Conservation (phyloP, 1,140 invertebrate species). For the Drosophila sp. region DNA sequence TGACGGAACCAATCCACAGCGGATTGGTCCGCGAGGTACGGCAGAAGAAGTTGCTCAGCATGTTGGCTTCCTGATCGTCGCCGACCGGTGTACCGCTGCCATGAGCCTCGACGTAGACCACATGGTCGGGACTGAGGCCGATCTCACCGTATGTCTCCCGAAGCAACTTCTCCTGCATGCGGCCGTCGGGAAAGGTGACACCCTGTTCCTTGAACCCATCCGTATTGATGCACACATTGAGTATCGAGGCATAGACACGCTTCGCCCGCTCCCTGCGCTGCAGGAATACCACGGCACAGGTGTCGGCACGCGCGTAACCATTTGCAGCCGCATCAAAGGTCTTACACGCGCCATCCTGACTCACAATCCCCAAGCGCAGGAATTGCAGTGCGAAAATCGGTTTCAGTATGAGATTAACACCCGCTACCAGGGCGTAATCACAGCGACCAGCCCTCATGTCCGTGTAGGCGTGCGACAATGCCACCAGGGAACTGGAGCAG, state of each 20-base stretch:
- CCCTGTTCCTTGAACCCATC: slow-evolving; percentile 95
- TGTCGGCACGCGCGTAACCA: slow-evolving; percentile 97
- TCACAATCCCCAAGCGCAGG: slow-evolving; percentile 95
- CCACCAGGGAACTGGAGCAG: slow-evolving; percentile 96
- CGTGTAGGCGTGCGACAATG: slow-evolving; percentile 92
- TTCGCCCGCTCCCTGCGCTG: slow-evolving; percentile 91
- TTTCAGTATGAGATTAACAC: slow-evolving; percentile 93
- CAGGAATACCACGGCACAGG: slow-evolving; percentile 91
- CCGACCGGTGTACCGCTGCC: slow-evolving; percentile 98
- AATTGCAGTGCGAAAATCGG: slow-evolving; percentile 96
- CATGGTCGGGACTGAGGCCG: slow-evolving; percentile 90
- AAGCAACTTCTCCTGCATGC: slow-evolving; percentile 93
- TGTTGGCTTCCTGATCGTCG: slow-evolving; percentile 98
- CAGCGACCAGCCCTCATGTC: slow-evolving; percentile 94
- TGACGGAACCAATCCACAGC: slow-evolving; percentile 96
- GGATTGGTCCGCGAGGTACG: slow-evolving; percentile 89
- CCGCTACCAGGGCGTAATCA: slow-evolving; percentile 97
- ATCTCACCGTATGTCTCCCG: slow-evolving; percentile 93
- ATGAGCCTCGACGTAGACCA: slow-evolving; percentile 97
- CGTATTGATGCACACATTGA: slow-evolving; percentile 94
- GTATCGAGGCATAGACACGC: slow-evolving; percentile 93
- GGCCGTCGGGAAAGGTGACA: slow-evolving; percentile 95
- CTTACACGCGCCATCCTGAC: slow-evolving; percentile 94
- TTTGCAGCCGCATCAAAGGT: slow-evolving; percentile 95
- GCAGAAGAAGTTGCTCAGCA: slow-evolving; percentile 96